These are phyloP conservation scores for Dryocosmus kuriphilus DNA, from an alignment of 2,888 invertebrate genomes.

Conservation along the genomic window DNA sequence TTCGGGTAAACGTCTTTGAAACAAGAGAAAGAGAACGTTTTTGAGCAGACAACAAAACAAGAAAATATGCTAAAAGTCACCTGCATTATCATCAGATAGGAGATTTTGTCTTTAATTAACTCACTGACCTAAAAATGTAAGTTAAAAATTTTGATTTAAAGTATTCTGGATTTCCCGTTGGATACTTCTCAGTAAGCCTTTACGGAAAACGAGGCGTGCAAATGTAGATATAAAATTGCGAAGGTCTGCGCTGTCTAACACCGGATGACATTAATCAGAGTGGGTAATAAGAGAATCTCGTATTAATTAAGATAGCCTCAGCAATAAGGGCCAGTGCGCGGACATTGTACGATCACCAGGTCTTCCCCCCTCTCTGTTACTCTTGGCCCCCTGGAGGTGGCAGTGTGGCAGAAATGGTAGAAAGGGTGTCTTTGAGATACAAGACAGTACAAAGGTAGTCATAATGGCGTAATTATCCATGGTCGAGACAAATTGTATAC, in stretches of 20 bases:
- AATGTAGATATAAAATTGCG: constrained; percentile 23
- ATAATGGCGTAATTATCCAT: constrained; percentile 75
- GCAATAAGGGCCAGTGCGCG: constrained; percentile 27
- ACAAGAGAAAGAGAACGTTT: constrained; percentile 24
- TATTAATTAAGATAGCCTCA: constrained; percentile 70
- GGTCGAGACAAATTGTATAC: constrained; percentile 75
- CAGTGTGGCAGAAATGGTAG: not conserved
- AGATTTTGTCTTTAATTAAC: no score
- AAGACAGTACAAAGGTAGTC: constrained; percentile 57
- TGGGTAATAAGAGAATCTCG: constrained; percentile 64
- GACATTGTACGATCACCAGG: constrained; percentile 5
- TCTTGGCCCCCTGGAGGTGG: constrained; percentile 27
- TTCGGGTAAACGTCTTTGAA: constrained; percentile 26
- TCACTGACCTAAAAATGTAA: no score
- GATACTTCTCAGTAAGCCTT: not conserved
- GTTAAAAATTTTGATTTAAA: no score
- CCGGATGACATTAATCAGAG: constrained; percentile 69
- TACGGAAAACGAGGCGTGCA: constrained; percentile 9
- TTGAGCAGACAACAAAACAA: not conserved
- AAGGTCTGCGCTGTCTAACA: constrained; percentile 42
- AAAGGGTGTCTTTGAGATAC: constrained; percentile 33
- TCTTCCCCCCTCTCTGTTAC: not conserved
- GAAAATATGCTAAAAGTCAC: no score
- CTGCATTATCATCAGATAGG: no score
- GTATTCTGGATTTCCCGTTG: no score